Base-by-base conservation (phyloP, 2,888 invertebrate species). In the Drosophila meridionalis region DNA sequence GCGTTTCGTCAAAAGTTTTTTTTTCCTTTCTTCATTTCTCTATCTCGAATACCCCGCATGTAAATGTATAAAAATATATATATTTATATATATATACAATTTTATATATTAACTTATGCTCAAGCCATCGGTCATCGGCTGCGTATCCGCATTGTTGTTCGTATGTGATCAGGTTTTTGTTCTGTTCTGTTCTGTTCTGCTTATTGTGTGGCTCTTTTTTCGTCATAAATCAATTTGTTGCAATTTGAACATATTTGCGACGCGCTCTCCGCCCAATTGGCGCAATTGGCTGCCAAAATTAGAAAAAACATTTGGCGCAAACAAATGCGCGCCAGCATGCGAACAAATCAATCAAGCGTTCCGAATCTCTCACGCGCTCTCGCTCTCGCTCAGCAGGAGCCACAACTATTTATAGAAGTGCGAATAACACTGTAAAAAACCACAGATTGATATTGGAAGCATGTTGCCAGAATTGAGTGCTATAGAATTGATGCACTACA, bases 171-270 rank as follows among this genome's bases (percentile, higher is more conserved):
- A 40, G 58, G 30, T 52, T 69, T 58, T 73, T 36, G 40, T 50
- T 4, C 45, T 3, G 3, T 12, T 28, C 34, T 48, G 47, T 52
- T 4, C 45, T 3, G 3, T 12, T 28, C 34, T 48, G 47, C 48
- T 4, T 28, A 48, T 48, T 26, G 47, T 38, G 42, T 30, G 30
- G 50, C 45, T 59, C n/a, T 34, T 53, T 53, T 69, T 67, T 62
- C 34, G 69, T 89, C 88, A 85, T 85, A 87, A 87, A 90, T 85
- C 88, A 85, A 87, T 87, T 89, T 89, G 75, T 67, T 85, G 85
- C 90, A 85, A 72, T 82, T 75, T 61, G 64, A 85, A 79, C 65
- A 75, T 71, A 71, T 69, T 63, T 65, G 73, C 59, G 73, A 43
- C 55, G 28, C 40, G 69, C 40, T 63, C 58, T 70, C 58, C 82